These are phyloP conservation scores for Chascanopsetta lugubris DNA, from an alignment of 2,113 vertebrate species.

Conservation along the genomic window DNA sequence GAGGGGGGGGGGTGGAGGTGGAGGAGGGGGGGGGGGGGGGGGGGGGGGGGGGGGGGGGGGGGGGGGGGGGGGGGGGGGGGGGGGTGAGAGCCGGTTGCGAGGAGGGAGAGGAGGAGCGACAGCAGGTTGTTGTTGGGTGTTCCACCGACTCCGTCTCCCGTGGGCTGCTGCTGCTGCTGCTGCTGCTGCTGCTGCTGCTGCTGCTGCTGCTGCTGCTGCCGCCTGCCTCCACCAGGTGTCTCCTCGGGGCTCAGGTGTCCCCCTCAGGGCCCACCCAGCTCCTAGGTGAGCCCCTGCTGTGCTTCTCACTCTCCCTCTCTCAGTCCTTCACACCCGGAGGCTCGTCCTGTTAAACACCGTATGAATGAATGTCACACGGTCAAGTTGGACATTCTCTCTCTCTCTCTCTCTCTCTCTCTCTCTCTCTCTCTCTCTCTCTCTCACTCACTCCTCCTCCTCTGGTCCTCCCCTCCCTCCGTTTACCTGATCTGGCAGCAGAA, in stretches of 20 bases:
- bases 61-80: slow-evolving; percentile 42
- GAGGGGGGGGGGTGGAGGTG: slow-evolving; percentile 56
- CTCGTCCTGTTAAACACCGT: slow-evolving; percentile 54
- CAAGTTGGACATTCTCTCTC: slow-evolving; percentile 4
- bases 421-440: neutral
- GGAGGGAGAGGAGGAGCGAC: slow-evolving; percentile 74
- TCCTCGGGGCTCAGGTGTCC: slow-evolving; percentile 62
- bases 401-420: slow-evolving; percentile 8
- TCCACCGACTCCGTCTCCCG: slow-evolving; percentile 62
- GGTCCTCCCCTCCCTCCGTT: slow-evolving; percentile 47
- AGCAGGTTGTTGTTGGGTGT: slow-evolving; percentile 74
- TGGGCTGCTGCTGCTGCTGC: slow-evolving; percentile 43
- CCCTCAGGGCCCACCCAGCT: slow-evolving; percentile 54
- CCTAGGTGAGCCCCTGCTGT: slow-evolving; percentile 9
- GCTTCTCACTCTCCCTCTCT: slow-evolving; percentile 3
- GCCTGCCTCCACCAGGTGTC: slow-evolving; percentile 52
- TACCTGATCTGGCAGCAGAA: slow-evolving; percentile 57
- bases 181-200: too few species aligned
- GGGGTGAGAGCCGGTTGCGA: slow-evolving; percentile 52
- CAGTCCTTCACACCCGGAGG: slow-evolving; percentile 61
- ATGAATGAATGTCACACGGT: slow-evolving; percentile 67
- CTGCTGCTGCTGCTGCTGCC: slow-evolving; percentile 38
- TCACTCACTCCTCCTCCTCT: slow-evolving; percentile 6
- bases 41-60: slow-evolving; percentile 40
- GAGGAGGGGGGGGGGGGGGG: slow-evolving; percentile 44